Evolutionary conservation across 2,113 vertebrate genomes (phyloP), one percentile per base, ranked within the genome.

Genomic region (Vicugna pacos): DNA sequence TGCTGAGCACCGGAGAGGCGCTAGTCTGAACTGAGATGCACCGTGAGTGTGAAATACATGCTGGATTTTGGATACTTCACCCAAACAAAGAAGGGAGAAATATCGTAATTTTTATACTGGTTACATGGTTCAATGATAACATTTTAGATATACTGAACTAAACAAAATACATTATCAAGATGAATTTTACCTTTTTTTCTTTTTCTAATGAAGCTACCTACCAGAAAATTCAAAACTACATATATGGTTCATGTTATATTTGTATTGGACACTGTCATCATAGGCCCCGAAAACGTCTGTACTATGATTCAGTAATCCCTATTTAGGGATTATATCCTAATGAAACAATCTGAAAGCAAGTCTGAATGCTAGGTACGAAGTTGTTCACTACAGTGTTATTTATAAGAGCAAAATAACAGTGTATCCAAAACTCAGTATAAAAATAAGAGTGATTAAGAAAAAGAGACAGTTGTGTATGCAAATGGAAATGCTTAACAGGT

Each of bases 371-470:
- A 50, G 0, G 3, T 15, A 83, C 32, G 38, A 46, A 58, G 35
- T 70, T 79, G 11, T 85, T 94, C 67, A 69, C 17, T 38, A 35
- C 8, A 67, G 13, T n/a, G 22, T 75, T 80, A 84, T 62, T 89
- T 54, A 6, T 64, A 79, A 92, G 35, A 52, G 12, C 24, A 80
- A 84, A 91, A 58, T 80, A 42, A 42, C 82, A 82, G 62, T 92
- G 35, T 62, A 60, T 77, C 35, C 35, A 81, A 65, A 52, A 65
- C 22, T 60, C 50, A 35, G 28, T 26, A 65, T 56, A 70, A 87
- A 64, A 83, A 88, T 13, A 81, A 35, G 69, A 85, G 64, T 42
- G 9, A 65, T 80, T 85, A 64, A 75, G 84, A 97, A 73, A 94
- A 87, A 58, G 6, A 69, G 46, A 75, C 2, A 60, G 50, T 0